A percentile compares a stretch with the other conserved stretches of the same genome.
Conservation (phyloP, 2,113 vertebrate genomes). For the Anser brachyrhynchus region DNA sequence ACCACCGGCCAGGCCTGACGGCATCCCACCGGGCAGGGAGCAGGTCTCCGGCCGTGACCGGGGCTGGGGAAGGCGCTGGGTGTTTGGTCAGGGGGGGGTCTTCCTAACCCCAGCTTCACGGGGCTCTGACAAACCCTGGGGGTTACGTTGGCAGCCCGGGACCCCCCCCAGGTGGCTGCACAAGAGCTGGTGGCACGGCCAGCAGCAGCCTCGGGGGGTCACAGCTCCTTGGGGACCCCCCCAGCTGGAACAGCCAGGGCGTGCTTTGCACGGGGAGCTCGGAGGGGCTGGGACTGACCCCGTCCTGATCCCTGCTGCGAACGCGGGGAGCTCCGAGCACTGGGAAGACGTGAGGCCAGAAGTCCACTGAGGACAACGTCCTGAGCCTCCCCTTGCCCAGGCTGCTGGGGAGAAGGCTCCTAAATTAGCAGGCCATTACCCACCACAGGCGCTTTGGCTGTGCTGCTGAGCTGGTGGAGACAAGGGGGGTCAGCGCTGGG, state of each 20-base stretch:
- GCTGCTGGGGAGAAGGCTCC: neutral
- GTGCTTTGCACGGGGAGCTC: neutral
- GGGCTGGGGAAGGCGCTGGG: neutral
- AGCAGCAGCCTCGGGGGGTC: neutral
- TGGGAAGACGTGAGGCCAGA: fast-evolving
- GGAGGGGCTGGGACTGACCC: neutral
- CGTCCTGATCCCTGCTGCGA: neutral
- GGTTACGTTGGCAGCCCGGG: too few species aligned
- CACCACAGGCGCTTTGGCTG: neutral
- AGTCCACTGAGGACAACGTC: neutral
- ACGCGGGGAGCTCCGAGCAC: neutral
- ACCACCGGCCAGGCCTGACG: neutral
- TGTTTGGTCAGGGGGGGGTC: too few species aligned
- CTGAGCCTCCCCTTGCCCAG: neutral
- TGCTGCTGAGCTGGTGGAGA: neutral
- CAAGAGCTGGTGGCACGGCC: neutral
- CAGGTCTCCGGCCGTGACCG: fast-evolving
- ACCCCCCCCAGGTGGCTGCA: neutral
- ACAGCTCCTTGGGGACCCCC: neutral
- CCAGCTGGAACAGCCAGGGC: neutral
- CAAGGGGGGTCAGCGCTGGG: neutral
- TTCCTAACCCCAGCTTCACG: too few species aligned
- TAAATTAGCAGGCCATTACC: neutral
- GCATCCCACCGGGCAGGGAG: neutral
- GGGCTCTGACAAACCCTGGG: too few species aligned